Conservation (phyloP, 2,888 invertebrate species). For the Leptura quadrifasciata region DNA sequence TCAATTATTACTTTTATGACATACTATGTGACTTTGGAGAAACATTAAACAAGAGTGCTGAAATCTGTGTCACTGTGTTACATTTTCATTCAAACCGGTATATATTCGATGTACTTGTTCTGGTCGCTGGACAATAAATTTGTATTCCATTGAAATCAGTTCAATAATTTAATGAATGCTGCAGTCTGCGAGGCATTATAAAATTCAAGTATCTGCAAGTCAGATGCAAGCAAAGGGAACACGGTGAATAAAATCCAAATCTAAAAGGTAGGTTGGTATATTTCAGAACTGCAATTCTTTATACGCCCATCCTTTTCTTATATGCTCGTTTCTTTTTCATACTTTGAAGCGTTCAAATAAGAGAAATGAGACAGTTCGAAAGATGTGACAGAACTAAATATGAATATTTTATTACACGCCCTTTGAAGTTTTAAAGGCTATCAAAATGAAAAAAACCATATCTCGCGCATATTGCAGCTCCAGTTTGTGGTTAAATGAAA, state of each 20-base stretch:
- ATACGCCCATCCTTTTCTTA: conserved; percentile 4
- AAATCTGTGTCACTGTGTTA: too few species aligned
- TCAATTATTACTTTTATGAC: too few species aligned
- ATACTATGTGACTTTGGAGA: too few species aligned
- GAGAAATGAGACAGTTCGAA: conserved; percentile 42
- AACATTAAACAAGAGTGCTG: too few species aligned
- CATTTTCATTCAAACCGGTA: too few species aligned
- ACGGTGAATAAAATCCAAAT: neutral
- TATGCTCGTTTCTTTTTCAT: neutral
- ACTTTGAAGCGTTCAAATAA: conserved; percentile 31
- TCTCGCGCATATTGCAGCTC: conserved; percentile 1
- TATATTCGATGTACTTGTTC: neutral
- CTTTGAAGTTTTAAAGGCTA: conserved; percentile 46
- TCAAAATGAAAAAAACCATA: conserved; percentile 30
- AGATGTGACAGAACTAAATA: conserved; percentile 44
- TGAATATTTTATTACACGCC: conserved; percentile 46
- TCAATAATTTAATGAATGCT: conserved; percentile 12
- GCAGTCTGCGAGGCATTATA: neutral
- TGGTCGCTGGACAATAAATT: conserved; percentile 1
- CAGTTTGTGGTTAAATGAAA: neutral
- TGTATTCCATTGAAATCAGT: conserved; percentile 2
- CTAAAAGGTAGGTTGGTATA: neutral
- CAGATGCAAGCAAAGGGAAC: neutral
- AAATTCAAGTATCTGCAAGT: neutral
- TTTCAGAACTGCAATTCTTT: conserved; percentile 4